Evolutionary conservation across 2,797 vertebrate genomes (phyloP), one percentile per base, ranked within the genome.

Genomic region (Ispidina picta): DNA sequence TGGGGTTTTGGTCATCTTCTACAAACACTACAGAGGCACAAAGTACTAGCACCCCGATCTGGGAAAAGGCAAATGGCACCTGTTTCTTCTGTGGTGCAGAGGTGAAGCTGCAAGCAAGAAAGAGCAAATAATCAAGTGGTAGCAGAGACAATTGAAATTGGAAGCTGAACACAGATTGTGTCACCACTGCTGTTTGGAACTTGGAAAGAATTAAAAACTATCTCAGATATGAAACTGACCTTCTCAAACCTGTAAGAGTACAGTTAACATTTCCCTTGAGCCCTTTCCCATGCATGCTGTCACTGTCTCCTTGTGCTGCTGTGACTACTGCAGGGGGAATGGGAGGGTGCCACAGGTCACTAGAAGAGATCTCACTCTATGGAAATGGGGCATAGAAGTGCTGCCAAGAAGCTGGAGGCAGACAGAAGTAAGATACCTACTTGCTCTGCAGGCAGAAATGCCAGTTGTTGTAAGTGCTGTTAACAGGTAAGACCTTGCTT

Each of bases 51-150:
- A 69, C 54, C 28, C 60, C 37, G 33, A 46, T 31, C 20, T 55
- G 71, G 66, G 58, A 89, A 83, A 93, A 76, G 83, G 54, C n/a
- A 83, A 70, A 23, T 28, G n/a, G 58, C 69, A 79, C 69, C 87
- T 73, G 71, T 87, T 92, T 93, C 80, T 82, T 87, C 54, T 26
- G 68, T 66, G 46, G 19, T 26, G 29, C 20, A 55, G 22, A 78
- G 48, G 64, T 15, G 16, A 71, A 86, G 74, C 71, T 91, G 80
- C 46, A 71, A 77, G 71, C 28, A 51, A 70, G 70, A 64, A 41
- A 63, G 31, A 94, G 64, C 71, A 90, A 94, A 85, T 89, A 96
- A 91, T 92, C 94, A 89, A 74, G 63, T 82, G 70, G 86, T 93
- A 88, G 77, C 37, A 71, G 29, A 81, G 52, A 63, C 15, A 59